A percentile compares a stretch with the other conserved stretches of the same genome.
Evolutionary conservation across 1,140 invertebrate genomes (phyloP).

Genomic region (Drosophila takahashii): DNA sequence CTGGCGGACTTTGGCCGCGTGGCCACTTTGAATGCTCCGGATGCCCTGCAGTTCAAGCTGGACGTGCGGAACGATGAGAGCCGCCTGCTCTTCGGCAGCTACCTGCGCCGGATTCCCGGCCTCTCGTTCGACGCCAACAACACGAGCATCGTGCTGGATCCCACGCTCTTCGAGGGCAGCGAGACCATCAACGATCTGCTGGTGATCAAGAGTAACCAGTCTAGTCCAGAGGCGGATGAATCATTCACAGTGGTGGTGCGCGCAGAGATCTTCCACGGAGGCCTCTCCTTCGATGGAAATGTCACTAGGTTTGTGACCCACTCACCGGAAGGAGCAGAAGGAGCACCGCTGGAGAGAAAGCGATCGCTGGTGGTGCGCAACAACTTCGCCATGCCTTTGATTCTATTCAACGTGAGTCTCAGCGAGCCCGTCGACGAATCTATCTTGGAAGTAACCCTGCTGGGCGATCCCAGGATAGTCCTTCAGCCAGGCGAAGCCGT

Average conservation of each 20-base stretch:
- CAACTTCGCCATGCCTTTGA: conserved; percentile 60
- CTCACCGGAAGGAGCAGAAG: conserved; percentile 13
- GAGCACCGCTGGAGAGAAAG: conserved; percentile 24
- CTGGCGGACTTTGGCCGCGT: conserved; percentile 91
- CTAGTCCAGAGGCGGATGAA: conserved; percentile 18
- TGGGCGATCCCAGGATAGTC: conserved; percentile 69
- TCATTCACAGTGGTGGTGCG: conserved; percentile 66
- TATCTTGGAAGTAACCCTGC: conserved; percentile 55
- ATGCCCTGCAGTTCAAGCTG: conserved; percentile 59
- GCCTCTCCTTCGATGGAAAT: conserved; percentile 61
- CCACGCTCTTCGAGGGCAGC: conserved; percentile 58
- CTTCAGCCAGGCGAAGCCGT: conserved; percentile 67
- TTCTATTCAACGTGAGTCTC: conserved; percentile 58
- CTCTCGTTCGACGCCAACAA: conserved; percentile 59
- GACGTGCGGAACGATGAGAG: conserved; percentile 63
- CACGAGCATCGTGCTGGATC: conserved; percentile 63
- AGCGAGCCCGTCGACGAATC: conserved; percentile 49
- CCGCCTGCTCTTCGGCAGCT: conserved; percentile 52
- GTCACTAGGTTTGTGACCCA: conserved; percentile 65
- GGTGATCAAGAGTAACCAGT: conserved; percentile 30
- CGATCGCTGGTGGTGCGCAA: conserved; percentile 65
- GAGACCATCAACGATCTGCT: conserved; percentile 60
- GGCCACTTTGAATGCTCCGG: conserved; percentile 46
- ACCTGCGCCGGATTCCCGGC: conserved; percentile 62
- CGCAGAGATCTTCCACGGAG: conserved; percentile 74